Conservation (phyloP, 2,113 vertebrate species). For the Tyto alba region DNA sequence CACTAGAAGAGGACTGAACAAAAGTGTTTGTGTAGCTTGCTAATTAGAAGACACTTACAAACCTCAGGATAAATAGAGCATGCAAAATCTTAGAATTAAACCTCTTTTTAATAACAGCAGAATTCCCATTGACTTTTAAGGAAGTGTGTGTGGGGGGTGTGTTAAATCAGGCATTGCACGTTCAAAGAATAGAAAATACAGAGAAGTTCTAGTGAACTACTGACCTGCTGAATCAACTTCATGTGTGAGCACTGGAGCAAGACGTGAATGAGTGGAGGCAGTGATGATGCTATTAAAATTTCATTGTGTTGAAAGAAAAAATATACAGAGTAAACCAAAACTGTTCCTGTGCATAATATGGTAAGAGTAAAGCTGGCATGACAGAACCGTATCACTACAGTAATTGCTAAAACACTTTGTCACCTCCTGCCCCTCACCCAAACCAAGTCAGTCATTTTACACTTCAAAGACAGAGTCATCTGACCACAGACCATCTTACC, state of each 20-base stretch:
- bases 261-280: background rate
- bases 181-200: background rate
- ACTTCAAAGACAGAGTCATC: background rate
- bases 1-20: background rate
- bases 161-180: background rate
- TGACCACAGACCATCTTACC: background rate
- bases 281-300: background rate
- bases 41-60: background rate
- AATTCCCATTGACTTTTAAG: background rate
- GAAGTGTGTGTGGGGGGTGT: background rate
- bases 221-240: background rate
- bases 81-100: background rate
- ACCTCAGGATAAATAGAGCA: background rate
- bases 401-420: background rate
- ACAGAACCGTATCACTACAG: background rate
- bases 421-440: background rate
- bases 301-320: background rate
- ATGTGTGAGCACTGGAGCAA: background rate
- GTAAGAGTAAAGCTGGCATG: background rate
- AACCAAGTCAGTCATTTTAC: background rate
- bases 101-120: background rate
- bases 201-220: background rate
- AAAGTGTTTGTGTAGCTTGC: background rate
- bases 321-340: background rate
- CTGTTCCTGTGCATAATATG: background rate